These are phyloP conservation scores for Camelus dromedarius DNA, from an alignment of 2,113 vertebrate genomes.

Conservation along the genomic window DNA sequence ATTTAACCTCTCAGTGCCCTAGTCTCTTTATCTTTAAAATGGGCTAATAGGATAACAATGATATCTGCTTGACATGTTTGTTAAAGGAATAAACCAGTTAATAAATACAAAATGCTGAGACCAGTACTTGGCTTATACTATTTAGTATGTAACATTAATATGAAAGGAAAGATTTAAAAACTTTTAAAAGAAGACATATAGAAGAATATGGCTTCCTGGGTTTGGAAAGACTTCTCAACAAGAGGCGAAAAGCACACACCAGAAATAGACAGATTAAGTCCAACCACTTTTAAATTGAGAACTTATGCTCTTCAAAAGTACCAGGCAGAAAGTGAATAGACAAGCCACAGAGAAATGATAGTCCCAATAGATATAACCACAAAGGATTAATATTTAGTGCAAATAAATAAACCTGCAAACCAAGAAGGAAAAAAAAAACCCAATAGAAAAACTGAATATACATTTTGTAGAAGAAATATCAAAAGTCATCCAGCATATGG, in stretches of 20 bases:
- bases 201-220: not conserved
- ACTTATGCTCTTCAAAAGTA: not conserved
- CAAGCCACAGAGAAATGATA: not conserved
- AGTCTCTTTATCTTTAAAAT: not conserved
- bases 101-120: not conserved
- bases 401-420: not conserved
- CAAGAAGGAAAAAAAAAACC: not conserved
- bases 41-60: not conserved
- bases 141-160: not conserved
- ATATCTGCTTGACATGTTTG: not conserved
- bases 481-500: not conserved
- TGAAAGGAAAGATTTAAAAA: constrained; percentile 11
- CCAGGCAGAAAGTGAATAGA: not conserved
- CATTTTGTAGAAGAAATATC: not conserved
- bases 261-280: constrained; percentile 45
- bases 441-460: not conserved
- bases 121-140: not conserved
- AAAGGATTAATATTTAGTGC: not conserved
- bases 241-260: not conserved
- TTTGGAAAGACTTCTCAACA: constrained; percentile 26
- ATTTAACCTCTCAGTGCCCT: not conserved
- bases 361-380: not conserved
- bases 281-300: constrained; percentile 60
- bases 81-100: not conserved
- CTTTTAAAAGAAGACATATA: not conserved